Conservation (phyloP, 2,888 invertebrate genomes). For the Lasioglossum malachurum region DNA sequence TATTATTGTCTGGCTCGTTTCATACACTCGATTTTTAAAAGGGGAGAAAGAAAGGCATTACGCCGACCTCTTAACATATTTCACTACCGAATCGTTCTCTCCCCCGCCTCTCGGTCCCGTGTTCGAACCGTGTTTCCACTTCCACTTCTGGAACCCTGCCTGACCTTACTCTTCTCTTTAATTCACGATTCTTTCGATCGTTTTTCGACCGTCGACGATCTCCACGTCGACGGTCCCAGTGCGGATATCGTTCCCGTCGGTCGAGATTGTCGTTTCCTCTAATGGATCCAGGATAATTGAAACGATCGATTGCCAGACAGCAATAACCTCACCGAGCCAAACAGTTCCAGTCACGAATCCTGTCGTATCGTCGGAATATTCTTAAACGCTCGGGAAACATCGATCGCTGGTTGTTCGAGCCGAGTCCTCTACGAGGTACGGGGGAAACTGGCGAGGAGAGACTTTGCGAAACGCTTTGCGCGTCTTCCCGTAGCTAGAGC, state of each 20-base stretch:
- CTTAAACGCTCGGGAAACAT: not conserved
- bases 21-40: conserved; percentile 77
- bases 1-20: conserved; percentile 79
- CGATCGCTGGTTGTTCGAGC: not conserved
- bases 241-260: not conserved
- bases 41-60: conserved; percentile 74
- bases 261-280: conserved; percentile 34
- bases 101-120: not conserved
- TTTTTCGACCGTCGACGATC: not conserved
- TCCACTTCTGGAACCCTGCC: not conserved
- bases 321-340: conserved; percentile 40
- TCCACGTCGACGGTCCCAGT: not conserved
- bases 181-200: not conserved
- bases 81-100: conserved; percentile 75
- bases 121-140: not conserved
- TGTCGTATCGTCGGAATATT: conserved; percentile 31
- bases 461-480: not conserved
- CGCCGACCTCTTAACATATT: conserved; percentile 75
- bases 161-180: not conserved
- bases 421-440: not conserved
- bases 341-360: conserved; percentile 63
- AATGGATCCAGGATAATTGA: conserved; percentile 63
- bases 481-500: not conserved
- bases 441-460: not conserved
- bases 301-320: conserved; percentile 64